Base-by-base conservation (phyloP, 2,113 vertebrate species). In the Coracopsis vasa region DNA sequence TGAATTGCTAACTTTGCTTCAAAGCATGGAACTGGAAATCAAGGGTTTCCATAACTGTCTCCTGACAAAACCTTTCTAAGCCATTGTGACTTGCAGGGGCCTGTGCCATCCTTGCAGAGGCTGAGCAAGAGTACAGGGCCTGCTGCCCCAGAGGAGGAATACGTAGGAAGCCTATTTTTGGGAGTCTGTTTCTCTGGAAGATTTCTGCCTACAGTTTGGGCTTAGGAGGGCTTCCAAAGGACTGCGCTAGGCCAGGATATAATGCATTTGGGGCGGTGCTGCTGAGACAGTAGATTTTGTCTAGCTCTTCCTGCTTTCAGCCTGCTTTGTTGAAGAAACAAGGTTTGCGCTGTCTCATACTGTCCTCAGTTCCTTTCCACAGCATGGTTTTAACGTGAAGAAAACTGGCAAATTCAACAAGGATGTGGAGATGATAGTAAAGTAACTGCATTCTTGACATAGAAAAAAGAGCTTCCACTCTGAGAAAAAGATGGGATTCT, bases 331-430 rank as follows among this genome's bases (percentile, higher is more conserved):
- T 73, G 64, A 62, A 62, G 60, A 51, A 74, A 62, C 4, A 15
- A 64, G 16, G 9, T 44, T 64, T 61, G 27, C 0, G 0, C 29
- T 56, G 15, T n/a, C 7, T n/a, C 8, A 0, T 23, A 2, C 25
- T 51, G 13, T 44, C 48, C 29, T 51, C 27, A 4, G 64, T 78
- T 58, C 62, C 44, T 82, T 72, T 51, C 35, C 18, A 33, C 0
- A 1, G 6, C 2, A 11, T 4, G 3, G 35, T 86, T 80, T 69
- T 35, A 65, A 44, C 20, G 10, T 35, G 61, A 17, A 35, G 15
- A 61, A 80, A 51, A 6, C 9, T 54, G 56, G 35, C 47, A 50
- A 35, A 21, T 74, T 51, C 61, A 44, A 47, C 9, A 54, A 33
- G 39, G 17, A 19, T 17, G 25, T 58, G 33, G 61, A 74, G 33